phyloP scores from a whole-genome alignment of 1,140 invertebrate genomes.

The Cydia strobilella region DNA sequence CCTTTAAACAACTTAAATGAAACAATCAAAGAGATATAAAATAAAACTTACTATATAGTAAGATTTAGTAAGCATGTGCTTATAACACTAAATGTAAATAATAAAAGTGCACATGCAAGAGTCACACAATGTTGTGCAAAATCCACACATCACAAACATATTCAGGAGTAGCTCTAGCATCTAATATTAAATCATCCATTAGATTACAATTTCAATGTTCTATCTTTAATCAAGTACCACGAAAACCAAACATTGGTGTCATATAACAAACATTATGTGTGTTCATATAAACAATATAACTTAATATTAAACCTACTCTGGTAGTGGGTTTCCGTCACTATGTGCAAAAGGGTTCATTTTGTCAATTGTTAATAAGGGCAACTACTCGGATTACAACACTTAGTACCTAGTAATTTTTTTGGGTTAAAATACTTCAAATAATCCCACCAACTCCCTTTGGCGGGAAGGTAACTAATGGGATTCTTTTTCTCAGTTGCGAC shows the following conservation, averaged over 20 bases:
- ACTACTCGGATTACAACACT: too few relatives aligned
- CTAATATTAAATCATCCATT: neutral
- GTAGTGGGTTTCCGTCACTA: neutral
- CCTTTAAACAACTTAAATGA: neutral
- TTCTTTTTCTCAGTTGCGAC: too few relatives aligned
- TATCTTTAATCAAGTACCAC: neutral
- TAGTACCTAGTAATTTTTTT: neutral
- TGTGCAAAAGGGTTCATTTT: neutral
- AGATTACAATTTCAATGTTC: neutral
- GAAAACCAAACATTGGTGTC: too few relatives aligned
- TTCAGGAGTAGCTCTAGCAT: neutral
- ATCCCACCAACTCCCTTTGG: neutral
- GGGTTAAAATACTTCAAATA: neutral
- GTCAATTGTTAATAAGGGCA: too few relatives aligned
- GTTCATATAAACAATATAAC: neutral
- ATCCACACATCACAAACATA: constrained; percentile 4
- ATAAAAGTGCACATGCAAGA: constrained; percentile 2
- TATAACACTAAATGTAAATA: neutral
- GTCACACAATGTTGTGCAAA: neutral
- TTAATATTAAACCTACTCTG: neutral
- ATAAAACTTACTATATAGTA: neutral
- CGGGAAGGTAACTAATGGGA: too few relatives aligned
- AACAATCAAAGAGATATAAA: neutral
- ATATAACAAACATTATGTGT: neutral
- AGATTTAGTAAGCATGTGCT: too few relatives aligned